phyloP scores from a whole-genome alignment of 2,113 vertebrate genomes.

The Zootoca vivipara region DNA sequence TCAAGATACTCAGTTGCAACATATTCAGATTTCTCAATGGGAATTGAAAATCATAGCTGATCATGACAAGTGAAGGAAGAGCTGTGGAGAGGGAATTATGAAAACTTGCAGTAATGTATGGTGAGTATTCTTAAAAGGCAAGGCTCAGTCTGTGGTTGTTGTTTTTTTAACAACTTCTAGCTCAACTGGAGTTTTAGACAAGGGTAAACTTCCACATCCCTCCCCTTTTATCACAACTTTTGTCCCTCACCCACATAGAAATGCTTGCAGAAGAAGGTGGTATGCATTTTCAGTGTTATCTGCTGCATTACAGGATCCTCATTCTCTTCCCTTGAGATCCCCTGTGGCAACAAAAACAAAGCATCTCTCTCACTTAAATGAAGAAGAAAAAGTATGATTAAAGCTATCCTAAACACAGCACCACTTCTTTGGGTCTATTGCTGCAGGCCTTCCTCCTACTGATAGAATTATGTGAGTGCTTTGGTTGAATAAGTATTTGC shows the following conservation, averaged over 20 bases:
- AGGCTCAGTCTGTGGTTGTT: not conserved
- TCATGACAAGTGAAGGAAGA: too few species aligned
- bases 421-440: not conserved
- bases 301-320: slow-evolving; percentile 10
- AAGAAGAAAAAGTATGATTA: slow-evolving; percentile 1
- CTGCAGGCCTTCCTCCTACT: not conserved
- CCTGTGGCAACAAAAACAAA: slow-evolving; percentile 21
- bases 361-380: not conserved
- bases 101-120: not conserved
- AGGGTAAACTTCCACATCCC: not conserved
- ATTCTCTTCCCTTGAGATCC: slow-evolving; percentile 5
- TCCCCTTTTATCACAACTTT: not conserved
- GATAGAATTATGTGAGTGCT: slow-evolving; percentile 15
- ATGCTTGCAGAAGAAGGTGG: not conserved
- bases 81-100: not conserved
- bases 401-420: not conserved
- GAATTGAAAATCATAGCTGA: not conserved
- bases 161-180: not conserved
- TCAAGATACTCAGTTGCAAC: not conserved
- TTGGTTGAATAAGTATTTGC: slow-evolving; percentile 16
- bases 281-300: slow-evolving; percentile 7
- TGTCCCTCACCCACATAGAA: not conserved
- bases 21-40: not conserved
- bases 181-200: not conserved
- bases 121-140: not conserved